Conservation (phyloP, 2,113 vertebrate species). For the Paramormyrops kingsleyae region DNA sequence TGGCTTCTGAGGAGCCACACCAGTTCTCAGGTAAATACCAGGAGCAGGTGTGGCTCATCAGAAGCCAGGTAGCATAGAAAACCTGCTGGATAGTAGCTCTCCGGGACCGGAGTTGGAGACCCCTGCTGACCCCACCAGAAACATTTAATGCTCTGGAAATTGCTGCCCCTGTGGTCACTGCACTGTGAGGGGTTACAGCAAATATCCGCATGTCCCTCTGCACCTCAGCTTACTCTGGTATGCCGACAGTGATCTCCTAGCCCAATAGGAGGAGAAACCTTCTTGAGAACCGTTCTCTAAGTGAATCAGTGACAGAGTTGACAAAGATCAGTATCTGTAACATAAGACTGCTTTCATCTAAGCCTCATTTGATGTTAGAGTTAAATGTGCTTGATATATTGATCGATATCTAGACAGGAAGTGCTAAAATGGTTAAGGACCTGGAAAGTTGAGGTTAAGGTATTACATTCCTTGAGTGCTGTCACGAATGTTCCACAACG, state of each 20-base stretch:
- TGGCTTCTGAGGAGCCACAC: too few species aligned
- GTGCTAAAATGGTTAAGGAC: not conserved
- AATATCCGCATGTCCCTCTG: not conserved
- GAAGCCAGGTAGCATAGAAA: too few species aligned
- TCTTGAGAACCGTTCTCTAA: not conserved
- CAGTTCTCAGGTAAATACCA: too few species aligned
- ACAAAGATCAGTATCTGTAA: not conserved
- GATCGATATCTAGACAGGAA: not conserved
- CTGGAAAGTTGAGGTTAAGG: not conserved
- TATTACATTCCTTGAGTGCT: not conserved
- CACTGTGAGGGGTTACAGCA: not conserved
- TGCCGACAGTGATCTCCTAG: not conserved
- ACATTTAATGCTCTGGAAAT: not conserved
- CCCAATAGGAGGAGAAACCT: not conserved
- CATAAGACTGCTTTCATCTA: not conserved
- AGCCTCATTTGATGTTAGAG: not conserved
- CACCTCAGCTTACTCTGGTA: not conserved
- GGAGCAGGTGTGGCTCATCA: too few species aligned
- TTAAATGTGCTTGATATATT: not conserved
- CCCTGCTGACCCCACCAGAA: too few species aligned
- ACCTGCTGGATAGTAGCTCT: too few species aligned
- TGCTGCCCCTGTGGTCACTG: not conserved
- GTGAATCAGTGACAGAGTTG: not conserved
- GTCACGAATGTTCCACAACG: not conserved
- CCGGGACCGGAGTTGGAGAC: too few species aligned